Conservation (phyloP, 2,113 vertebrate genomes). For the Dasyurus viverrinus region DNA sequence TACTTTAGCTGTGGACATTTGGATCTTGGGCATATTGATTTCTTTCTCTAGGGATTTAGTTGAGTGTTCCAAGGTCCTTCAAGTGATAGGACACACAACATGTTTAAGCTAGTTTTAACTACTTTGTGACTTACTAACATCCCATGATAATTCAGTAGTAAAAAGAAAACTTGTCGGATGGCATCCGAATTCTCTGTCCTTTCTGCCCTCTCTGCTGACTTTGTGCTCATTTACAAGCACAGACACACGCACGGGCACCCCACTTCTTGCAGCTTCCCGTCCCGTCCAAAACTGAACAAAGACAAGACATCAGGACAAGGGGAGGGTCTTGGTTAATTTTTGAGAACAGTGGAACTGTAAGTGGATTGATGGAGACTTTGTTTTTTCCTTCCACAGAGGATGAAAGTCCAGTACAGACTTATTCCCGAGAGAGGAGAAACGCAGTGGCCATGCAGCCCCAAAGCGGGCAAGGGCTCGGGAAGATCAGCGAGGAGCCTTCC, state of each 20-base stretch:
- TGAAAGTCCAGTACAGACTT: conserved; percentile 92
- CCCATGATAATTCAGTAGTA: not conserved
- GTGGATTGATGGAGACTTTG: conserved; percentile 72
- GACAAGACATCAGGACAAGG: not conserved
- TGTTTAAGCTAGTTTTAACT: not conserved
- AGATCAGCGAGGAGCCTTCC: conserved; percentile 94
- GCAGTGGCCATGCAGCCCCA: conserved; percentile 92
- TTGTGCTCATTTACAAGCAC: not conserved
- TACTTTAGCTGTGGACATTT: not conserved
- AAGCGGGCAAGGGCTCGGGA: conserved; percentile 86
- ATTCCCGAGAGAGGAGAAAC: conserved; percentile 96
- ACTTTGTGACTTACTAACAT: not conserved
- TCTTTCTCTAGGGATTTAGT: not conserved
- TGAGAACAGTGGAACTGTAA: conserved; percentile 40
- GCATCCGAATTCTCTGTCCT: not conserved
- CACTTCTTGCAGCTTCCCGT: not conserved
- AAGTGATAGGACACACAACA: not conserved
- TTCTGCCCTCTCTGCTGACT: not conserved
- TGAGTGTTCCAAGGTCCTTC: not conserved
- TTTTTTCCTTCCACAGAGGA: conserved; percentile 88
- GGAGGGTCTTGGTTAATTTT: conserved; percentile 70
- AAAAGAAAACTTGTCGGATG: not conserved
- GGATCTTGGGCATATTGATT: not conserved
- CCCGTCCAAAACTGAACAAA: not conserved
- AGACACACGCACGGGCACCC: not conserved